phyloP scores from a whole-genome alignment of 2,113 vertebrate species.

The Entomyzon cyanotis region DNA sequence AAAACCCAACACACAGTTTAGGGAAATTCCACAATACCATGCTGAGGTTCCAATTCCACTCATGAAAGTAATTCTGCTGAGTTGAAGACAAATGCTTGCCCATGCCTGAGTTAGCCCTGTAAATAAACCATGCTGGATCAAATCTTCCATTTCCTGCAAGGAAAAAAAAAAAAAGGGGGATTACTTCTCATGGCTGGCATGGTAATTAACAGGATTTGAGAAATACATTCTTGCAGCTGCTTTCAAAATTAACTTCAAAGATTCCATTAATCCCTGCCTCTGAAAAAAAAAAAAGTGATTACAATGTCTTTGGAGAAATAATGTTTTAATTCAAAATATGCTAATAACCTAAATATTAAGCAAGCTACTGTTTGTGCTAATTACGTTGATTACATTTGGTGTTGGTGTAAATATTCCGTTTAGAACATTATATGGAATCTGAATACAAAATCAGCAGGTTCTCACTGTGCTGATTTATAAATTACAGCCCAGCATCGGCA shows the following conservation, averaged over 20 bases:
- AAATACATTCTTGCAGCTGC: conserved; percentile 47
- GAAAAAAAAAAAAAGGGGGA: background rate
- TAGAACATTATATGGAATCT: conserved; percentile 5
- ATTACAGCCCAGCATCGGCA: background rate
- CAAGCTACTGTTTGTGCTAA: conserved; percentile 41
- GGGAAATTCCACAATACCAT: background rate
- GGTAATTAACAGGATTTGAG: conserved; percentile 62
- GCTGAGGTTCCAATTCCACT: background rate
- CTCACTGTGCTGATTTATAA: background rate
- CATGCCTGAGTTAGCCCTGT: background rate
- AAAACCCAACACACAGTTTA: background rate
- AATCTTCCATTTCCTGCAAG: conserved; percentile 12
- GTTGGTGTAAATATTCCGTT: conserved; percentile 46
- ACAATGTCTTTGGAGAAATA: conserved; percentile 55
- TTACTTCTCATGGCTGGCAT: conserved; percentile 38
- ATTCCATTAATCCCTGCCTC: conserved; percentile 51
- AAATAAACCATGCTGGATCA: conserved; percentile 29
- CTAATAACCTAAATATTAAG: conserved; percentile 48
- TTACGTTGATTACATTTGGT: conserved; percentile 36
- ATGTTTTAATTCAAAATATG: conserved; percentile 60
- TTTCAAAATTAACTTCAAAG: conserved; percentile 66
- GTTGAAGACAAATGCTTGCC: background rate
- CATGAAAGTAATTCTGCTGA: background rate
- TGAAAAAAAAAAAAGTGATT: conserved; percentile 35
- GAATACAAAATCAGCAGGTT: conserved; percentile 48